Conservation (phyloP, 2,113 vertebrate genomes). For the Nothocercus julius region DNA sequence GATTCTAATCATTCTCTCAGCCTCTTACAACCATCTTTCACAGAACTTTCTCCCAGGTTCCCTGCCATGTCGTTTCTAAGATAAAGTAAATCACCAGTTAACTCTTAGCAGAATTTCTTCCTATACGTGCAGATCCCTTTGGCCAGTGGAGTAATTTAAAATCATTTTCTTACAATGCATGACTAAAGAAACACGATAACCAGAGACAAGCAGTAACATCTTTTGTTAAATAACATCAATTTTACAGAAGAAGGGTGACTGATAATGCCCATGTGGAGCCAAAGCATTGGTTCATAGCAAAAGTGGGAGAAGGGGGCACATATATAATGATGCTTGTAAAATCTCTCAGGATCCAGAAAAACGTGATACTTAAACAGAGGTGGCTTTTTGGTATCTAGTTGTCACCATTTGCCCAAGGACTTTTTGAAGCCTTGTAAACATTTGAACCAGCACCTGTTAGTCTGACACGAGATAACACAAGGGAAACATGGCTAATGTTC, state of each 20-base stretch:
- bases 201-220: background rate
- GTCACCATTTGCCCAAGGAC: background rate
- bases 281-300: background rate
- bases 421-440: background rate
- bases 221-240: background rate
- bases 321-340: background rate
- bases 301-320: background rate
- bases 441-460: background rate
- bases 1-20: background rate
- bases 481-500: background rate
- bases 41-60: background rate
- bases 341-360: background rate
- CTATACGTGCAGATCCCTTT: background rate
- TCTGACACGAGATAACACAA: accelerated
- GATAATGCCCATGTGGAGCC: background rate
- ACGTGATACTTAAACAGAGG: accelerated
- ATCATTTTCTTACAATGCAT: background rate
- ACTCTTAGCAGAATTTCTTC: background rate
- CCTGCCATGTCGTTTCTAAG: background rate
- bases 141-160: background rate
- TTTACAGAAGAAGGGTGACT: background rate
- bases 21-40: background rate
- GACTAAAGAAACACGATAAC: background rate
- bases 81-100: background rate
- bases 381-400: background rate